Evolutionary conservation across 1,140 invertebrate species (phyloP), one percentile per base, ranked within the genome.

Genomic region (Oncopeltus fasciatus): DNA sequence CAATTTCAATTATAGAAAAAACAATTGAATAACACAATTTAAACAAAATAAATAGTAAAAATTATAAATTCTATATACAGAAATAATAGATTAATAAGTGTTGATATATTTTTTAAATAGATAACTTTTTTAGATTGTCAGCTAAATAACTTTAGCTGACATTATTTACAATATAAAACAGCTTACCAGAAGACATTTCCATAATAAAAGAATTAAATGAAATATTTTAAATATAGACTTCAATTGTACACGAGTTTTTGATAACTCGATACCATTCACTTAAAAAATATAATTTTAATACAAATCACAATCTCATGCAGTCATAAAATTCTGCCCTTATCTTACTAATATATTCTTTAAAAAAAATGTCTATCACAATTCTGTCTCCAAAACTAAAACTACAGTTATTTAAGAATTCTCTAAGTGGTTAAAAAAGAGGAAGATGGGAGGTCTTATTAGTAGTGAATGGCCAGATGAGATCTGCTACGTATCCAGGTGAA

Each of bases 401-500:
- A 38, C 31, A 14, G 31, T 38, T 5, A 38, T 5, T 5, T 8
- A 14, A 8, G 31, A 2, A 46, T 46, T 27, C 49, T 24, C 49
- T 1, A 8, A 27, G 12, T 53, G 5, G 12, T 26, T 9, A 12
- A 24, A 24, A 53, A 24, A 21, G 21, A 16, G 20, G 26, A 14
- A 8, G 26, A 24, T 24, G 26, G 21, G 26, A 27, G 24, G 18
- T 11, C 20, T 14, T 27, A 24, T 1, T 24, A 24, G 2, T 16
- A 24, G 4, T 53, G 49, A 24, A 14, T 24, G 49, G 24, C 49
- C 49, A 26, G 18, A 53, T 24, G 16, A 26, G 18, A 16, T 20
- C 20, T 53, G 24, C 24, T 53, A 53, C 18, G 60, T 64, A 53
- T 64, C 65, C 5, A 66, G 53, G 29, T 59, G 31, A 14, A 66